A percentile compares a stretch with the other conserved stretches of the same genome.
phyloP scores from a whole-genome alignment of 1,140 invertebrate species.

The Eriosoma lanigerum region DNA sequence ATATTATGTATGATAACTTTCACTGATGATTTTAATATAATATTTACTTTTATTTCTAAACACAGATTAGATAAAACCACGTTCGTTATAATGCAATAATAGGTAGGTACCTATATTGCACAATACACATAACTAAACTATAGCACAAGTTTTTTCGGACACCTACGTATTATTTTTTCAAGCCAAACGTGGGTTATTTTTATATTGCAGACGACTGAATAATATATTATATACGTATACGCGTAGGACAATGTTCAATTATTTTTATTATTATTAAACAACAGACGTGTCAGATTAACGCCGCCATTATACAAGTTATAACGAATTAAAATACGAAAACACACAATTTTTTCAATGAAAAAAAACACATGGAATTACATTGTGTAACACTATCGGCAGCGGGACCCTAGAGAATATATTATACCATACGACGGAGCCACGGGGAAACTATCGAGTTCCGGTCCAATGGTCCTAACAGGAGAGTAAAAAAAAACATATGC shows the following conservation, averaged over 20 bases:
- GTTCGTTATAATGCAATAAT: no score
- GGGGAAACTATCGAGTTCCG: neutral
- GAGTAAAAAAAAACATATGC: constrained; percentile 34
- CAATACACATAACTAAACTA: no score
- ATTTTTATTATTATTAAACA: neutral
- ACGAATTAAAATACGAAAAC: constrained; percentile 8
- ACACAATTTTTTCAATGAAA: neutral
- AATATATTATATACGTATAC: no score
- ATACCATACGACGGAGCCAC: neutral
- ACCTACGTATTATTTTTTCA: constrained; percentile 17
- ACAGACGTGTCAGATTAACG: neutral
- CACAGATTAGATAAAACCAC: no score
- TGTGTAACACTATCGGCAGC: neutral
- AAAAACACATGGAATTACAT: neutral
- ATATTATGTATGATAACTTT: no score
- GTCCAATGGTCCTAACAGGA: neutral
- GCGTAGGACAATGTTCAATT: constrained; percentile 9
- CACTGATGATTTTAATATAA: no score
- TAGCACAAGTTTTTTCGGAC: neutral
- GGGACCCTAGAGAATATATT: neutral
- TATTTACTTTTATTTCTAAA: no score
- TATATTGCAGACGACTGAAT: neutral
- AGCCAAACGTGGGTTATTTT: constrained; percentile 19
- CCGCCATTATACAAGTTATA: neutral
- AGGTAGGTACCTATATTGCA: no score